Evolutionary conservation across 2,888 invertebrate genomes (phyloP), one percentile per base, ranked within the genome.

Genomic region (Cremastobaeus sp.): DNA sequence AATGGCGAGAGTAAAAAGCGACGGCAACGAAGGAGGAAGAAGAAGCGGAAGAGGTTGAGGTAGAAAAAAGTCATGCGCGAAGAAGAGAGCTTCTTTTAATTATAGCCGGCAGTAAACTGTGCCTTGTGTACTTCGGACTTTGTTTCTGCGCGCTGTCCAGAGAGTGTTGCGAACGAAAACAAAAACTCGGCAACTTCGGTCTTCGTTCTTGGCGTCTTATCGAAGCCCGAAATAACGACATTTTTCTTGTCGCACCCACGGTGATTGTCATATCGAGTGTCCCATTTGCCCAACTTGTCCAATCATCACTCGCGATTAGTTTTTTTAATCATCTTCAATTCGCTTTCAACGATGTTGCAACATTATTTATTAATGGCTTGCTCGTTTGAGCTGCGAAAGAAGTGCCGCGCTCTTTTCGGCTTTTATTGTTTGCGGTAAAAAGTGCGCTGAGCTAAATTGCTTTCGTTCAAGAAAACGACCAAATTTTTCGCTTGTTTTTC

Each of bases 21-120:
- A 41, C 39, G 55, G 55, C 41, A 48, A 52, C 59, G 60, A 41
- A 62, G 70, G 52, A 64, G 64, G 64, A 71, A 39, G 70, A 57
- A 71, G 50, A 12, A 54, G 50, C 32, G 52, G 39, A 59, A 72
- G 54, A 48, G 72, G 60, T 54, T 52, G 50, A 54, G 45, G 47
- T 54, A 70, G 52, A 45, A 45, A 55, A 48, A 55, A 60, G 52
- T 57, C 32, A 50, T 43, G 35, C 50, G 59, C 39, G 34, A 68
- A 57, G 48, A 21, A 70, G 57, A 57, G 48, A 62, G 62, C 65
- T 69, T 72, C 64, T 76, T 64, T 57, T 68, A 72, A 76, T 76
- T 76, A 69, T 57, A 65, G 55, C 50, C 60, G 71, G 68, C 68
- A 69, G 75, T 64, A 75, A 75, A 75, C 64, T 71, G 59, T 59